Evolutionary conservation across 1,140 invertebrate species (phyloP).

Genomic region (Bilobella aurantiaca): DNA sequence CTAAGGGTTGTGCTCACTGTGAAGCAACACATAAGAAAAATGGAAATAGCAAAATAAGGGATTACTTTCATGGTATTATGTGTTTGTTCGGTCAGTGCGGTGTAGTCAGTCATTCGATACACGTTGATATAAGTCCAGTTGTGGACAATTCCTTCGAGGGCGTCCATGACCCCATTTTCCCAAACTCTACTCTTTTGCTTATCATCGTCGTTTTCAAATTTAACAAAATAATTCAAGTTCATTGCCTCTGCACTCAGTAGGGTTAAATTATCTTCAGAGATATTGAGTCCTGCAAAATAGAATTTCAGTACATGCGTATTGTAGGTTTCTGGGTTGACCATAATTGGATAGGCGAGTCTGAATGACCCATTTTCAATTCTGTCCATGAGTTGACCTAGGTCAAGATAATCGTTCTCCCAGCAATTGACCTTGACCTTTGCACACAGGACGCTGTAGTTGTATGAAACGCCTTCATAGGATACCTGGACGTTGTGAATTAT

Average conservation of each 20-base stretch:
- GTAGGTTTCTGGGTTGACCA: background rate
- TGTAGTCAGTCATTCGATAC: conserved; percentile 69
- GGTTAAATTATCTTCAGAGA: background rate
- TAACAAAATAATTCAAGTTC: conserved; percentile 3
- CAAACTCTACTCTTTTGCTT: background rate
- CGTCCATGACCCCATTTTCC: background rate
- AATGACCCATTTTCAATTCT: background rate
- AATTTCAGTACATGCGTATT: background rate
- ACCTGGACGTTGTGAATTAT: background rate
- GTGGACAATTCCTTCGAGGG: conserved; percentile 41
- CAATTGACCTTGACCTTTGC: background rate
- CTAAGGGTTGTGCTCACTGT: conserved; percentile 58
- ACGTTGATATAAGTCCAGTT: conserved; percentile 66
- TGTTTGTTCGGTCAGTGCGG: conserved; percentile 73
- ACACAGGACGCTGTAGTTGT: too few species aligned
- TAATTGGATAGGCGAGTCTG: background rate
- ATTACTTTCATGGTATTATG: conserved; percentile 75
- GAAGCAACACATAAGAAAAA: conserved; percentile 72
- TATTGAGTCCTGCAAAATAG: background rate
- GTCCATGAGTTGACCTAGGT: background rate
- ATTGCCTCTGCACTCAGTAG: background rate
- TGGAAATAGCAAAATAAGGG: conserved; percentile 77
- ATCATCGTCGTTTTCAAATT: background rate
- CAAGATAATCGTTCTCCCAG: background rate
- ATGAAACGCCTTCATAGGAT: too few species aligned